Evolutionary conservation across 92 coral and sea anemone species (phyloP), one percentile per base, ranked within the genome.

Genomic region (Heliopora coerulea): DNA sequence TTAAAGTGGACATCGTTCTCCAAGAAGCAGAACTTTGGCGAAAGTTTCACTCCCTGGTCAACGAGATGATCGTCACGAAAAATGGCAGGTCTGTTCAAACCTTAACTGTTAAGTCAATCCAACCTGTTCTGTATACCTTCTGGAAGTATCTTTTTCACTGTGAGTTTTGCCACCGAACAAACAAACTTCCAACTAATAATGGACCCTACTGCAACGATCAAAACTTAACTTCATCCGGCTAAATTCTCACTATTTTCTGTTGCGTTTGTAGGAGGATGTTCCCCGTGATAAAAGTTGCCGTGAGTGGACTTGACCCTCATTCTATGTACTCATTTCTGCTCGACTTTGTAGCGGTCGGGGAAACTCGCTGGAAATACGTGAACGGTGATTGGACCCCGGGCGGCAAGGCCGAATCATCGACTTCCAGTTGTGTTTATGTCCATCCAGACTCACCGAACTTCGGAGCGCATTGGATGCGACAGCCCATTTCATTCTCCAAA

Each of bases 401-500:
- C n/a, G 99, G 97, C 23, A 95, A 95, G 28, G 91, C 99, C 14
- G 99, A 95, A 19, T 96, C 99, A 5, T 90, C 96, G 14, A 86
- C 88, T 4, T 97, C 99, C 18, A 95, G 96, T 52, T 85, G 93
- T 56, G 95, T 95, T n/a, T 95, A 95, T 54, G 89, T 90, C 54
- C 99, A 95, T 24, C 99, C 99, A 2, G 99, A 95, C 74, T 95
- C 99, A 10, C 99, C 99, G 49, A 95, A 95, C 81, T 95, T 95
- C 67, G 99, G 99, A 21, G 95, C 97, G 0, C 99, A 95, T 60
- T 95, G 99, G 99, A 95, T 95, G 99, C 85, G 89, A 82, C 99
- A 95, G 33, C 82, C 95, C 24, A 89, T 95, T 33, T 91, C 91
- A 3, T 95, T 95, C 62, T 87, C 91, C 41, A 95, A 95, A 80